A percentile compares a stretch with the other conserved stretches of the same genome.
Evolutionary conservation across 2,888 invertebrate species (phyloP).

Genomic region (Papilio gigon): DNA sequence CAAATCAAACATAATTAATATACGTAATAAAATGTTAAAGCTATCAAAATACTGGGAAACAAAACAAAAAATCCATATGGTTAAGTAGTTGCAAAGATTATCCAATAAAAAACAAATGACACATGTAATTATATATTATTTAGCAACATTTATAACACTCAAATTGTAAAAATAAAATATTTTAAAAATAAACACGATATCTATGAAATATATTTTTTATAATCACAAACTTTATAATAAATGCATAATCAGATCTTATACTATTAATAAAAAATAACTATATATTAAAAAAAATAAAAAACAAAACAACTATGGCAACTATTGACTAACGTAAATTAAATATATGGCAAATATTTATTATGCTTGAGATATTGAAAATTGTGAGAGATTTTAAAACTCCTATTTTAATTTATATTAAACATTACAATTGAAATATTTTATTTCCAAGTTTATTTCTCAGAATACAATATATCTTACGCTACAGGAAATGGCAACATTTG

Average conservation of each 20-base stretch:
- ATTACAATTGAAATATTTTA: not conserved
- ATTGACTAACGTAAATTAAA: not conserved
- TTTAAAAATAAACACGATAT: not conserved
- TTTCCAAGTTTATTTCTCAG: not conserved
- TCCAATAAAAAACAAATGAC: not conserved
- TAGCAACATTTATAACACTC: constrained; percentile 8
- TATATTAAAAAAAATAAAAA: not conserved
- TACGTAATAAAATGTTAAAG: not conserved
- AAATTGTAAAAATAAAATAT: not conserved
- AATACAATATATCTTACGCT: not conserved
- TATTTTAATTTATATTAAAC: not conserved
- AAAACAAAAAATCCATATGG: constrained; percentile 9
- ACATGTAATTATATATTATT: not conserved
- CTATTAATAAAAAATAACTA: constrained; percentile 1
- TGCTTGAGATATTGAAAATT: not conserved
- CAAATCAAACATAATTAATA: constrained; percentile 28
- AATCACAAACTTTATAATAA: constrained; percentile 7
- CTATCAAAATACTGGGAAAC: not conserved
- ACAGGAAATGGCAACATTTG: constrained; percentile 2
- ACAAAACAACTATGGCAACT: not conserved
- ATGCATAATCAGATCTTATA: constrained; percentile 18
- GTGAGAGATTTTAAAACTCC: not conserved
- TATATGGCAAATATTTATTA: constrained; percentile 6
- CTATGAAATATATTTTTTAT: not conserved
- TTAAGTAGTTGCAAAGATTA: not conserved